phyloP scores from a whole-genome alignment of 2,797 vertebrate species.

The Pantherophis alleghaniensis region DNA sequence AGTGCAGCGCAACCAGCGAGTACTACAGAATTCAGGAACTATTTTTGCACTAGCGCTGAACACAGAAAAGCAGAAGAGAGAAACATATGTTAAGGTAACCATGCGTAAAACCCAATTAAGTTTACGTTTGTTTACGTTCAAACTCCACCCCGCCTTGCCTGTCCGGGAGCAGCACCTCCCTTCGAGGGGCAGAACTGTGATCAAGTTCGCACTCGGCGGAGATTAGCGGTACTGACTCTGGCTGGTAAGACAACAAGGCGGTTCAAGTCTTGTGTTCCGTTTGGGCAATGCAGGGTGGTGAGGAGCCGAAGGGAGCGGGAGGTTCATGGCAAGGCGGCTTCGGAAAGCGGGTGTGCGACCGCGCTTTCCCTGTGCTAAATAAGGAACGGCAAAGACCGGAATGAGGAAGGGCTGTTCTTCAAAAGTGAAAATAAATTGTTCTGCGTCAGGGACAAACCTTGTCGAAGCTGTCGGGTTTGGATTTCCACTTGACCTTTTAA shows the following conservation, averaged over 20 bases:
- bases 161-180: not conserved
- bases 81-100: not conserved
- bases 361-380: no score
- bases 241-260: not conserved
- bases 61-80: not conserved
- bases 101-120: not conserved
- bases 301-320: not conserved
- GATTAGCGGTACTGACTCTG: no score
- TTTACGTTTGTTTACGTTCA: not conserved
- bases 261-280: not conserved
- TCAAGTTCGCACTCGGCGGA: not conserved
- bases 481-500: not conserved
- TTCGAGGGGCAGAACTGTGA: not conserved
- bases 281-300: not conserved
- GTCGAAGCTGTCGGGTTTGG: no score
- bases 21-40: not conserved
- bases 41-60: not conserved
- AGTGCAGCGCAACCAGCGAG: not conserved
- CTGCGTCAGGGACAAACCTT: not conserved
- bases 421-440: not conserved
- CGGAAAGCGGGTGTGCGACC: no score
- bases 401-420: not conserved
- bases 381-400: not conserved
- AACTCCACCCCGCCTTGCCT: not conserved
- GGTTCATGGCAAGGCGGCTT: no score